These are phyloP conservation scores for Callocephalon fimbriatum DNA, from an alignment of 2,113 vertebrate genomes.

Conservation along the genomic window DNA sequence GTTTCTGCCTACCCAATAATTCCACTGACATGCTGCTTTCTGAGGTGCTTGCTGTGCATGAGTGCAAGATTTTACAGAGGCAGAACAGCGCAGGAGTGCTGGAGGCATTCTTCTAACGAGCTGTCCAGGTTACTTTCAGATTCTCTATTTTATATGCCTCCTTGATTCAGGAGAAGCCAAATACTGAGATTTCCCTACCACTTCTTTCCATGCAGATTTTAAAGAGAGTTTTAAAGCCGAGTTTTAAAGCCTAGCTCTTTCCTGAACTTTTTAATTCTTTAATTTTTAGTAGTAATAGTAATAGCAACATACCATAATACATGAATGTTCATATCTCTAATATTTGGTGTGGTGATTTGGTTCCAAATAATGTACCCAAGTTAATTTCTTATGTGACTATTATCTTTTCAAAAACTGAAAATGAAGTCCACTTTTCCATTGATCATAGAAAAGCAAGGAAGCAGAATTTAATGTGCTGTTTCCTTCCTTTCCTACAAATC, in stretches of 20 bases:
- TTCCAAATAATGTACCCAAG: neutral
- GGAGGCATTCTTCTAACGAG: slow-evolving; percentile 50
- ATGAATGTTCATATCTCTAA: neutral
- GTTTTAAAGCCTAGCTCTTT: neutral
- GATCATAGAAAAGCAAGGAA: neutral
- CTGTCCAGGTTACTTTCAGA: neutral
- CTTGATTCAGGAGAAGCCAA: neutral
- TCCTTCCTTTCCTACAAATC: neutral
- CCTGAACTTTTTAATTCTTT: neutral
- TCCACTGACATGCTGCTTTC: slow-evolving; percentile 20
- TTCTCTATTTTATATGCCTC: neutral
- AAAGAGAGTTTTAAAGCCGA: neutral
- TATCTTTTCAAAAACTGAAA: neutral
- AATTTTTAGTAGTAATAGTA: neutral
- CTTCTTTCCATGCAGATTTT: neutral
- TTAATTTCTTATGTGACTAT: neutral
- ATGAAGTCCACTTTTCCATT: neutral
- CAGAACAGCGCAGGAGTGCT: slow-evolving; percentile 12
- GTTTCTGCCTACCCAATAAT: slow-evolving; percentile 59
- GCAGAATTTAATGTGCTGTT: neutral
- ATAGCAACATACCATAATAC: accelerated
- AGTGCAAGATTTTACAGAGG: neutral
- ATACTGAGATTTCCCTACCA: neutral
- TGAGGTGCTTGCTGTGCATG: neutral
- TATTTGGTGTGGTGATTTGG: neutral